A percentile compares a stretch with the other conserved stretches of the same genome.
Evolutionary conservation across 2,113 vertebrate species (phyloP).

Genomic region (Psilopogon haemacephalus): DNA sequence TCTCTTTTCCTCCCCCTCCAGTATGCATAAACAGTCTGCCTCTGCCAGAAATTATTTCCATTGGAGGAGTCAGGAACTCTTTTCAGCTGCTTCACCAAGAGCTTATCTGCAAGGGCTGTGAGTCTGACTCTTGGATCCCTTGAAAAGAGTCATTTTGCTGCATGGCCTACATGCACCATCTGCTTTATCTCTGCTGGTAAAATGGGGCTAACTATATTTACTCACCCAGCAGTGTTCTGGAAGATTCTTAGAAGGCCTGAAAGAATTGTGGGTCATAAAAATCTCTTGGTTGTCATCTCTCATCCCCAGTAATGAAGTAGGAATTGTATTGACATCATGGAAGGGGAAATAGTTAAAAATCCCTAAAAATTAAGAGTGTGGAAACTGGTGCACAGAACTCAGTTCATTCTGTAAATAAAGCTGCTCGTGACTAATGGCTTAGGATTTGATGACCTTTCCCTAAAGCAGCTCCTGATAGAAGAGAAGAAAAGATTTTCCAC

Average conservation of each 20-base stretch:
- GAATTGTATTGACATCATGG: not conserved
- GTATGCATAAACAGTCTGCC: conserved; percentile 5
- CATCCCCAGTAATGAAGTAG: not conserved
- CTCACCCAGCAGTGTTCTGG: not conserved
- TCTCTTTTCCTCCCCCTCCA: not conserved
- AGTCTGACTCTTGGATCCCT: conserved; percentile 37
- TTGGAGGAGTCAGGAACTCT: conserved; percentile 33
- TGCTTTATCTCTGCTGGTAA: conserved; percentile 23
- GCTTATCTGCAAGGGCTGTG: conserved; percentile 27
- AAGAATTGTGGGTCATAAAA: not conserved
- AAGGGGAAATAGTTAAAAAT: not conserved
- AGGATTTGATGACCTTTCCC: conserved; percentile 12
- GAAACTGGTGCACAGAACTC: not conserved
- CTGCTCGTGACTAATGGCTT: not conserved
- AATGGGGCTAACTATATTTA: conserved; percentile 40
- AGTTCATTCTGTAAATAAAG: not conserved
- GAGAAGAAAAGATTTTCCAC: conserved; percentile 30
- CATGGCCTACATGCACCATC: conserved; percentile 53
- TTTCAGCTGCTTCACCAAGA: conserved; percentile 38
- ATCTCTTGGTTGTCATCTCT: not conserved
- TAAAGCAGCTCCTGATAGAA: conserved; percentile 10
- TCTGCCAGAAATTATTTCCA: conserved; percentile 55
- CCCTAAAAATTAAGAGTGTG: not conserved
- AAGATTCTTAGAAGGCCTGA: not conserved
- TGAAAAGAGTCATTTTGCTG: conserved; percentile 31